Evolutionary conservation across 2,888 invertebrate species (phyloP), one percentile per base, ranked within the genome.

Genomic region (Pyrgus malvae): DNA sequence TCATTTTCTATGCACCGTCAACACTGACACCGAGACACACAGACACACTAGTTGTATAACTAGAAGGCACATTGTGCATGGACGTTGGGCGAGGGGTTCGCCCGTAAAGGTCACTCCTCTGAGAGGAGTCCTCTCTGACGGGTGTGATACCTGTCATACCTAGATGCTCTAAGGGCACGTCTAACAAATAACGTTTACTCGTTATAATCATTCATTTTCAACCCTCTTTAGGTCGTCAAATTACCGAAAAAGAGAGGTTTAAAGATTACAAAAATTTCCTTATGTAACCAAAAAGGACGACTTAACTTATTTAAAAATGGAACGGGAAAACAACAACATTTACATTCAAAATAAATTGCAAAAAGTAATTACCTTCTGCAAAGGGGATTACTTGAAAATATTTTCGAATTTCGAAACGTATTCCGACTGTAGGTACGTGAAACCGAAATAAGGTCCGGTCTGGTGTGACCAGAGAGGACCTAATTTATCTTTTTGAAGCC

Each of bases 401-500:
- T 63, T 62, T 61, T 44, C 35, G 42, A 59, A 58, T 62, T 61
- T 44, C 35, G 42, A 59, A 58, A 54, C 44, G 50, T 50, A 33
- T 35, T 44, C 44, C 51, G 21, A 44, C 37, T 44, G 44, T 35
- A 21, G 8, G 1, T n/a, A n/a, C 3, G 2, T 50, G 42, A 41
- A 35, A 23, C 35, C 35, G 41, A 50, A 50, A 50, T 50, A 48
- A 55, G 45, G 55, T 31, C 54, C 57, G 44, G 57, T 40, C 48
- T 17, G 29, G 42, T 46, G 35, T 55, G 51, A 42, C 55, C 54
- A 61, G 60, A 60, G 59, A 59, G 49, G 40, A 48, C 50, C 60
- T 64, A 65, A 67, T 66, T 67, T 63, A 61, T 62, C 58, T 58
- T 59, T 50, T 58, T 55, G 58, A 50, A 50, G 56, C 37, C 45